Conservation (phyloP, 2,888 invertebrate genomes). For the Conus canariensis region DNA sequence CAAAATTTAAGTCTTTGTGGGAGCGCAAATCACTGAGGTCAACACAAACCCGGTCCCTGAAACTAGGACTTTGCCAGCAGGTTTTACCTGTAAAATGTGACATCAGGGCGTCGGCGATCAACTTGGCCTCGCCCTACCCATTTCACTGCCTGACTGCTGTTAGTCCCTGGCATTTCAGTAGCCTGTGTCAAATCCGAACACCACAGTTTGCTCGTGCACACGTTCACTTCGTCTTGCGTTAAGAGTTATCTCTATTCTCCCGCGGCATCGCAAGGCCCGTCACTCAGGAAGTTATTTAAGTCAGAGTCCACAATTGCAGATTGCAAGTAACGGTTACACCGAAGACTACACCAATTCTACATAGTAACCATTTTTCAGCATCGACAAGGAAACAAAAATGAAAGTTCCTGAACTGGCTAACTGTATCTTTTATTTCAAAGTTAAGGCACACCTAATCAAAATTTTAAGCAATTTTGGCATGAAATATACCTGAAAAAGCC, state of each 20-base stretch:
- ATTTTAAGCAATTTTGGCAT: too few relatives aligned
- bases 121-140: conserved; percentile 50
- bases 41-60: neutral
- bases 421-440: neutral
- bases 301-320: neutral
- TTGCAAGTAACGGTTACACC: too few relatives aligned
- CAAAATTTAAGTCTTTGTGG: neutral
- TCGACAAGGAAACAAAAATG: neutral
- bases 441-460: neutral
- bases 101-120: conserved; percentile 38
- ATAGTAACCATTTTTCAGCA: neutral
- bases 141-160: neutral
- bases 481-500: too few relatives aligned
- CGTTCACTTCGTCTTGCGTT: neutral
- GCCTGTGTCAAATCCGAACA: too few relatives aligned
- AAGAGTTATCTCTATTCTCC: conserved; percentile 9
- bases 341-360: neutral
- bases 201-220: neutral
- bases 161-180: too few relatives aligned
- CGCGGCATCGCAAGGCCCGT: neutral
- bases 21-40: neutral
- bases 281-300: neutral
- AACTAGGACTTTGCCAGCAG: too few relatives aligned
- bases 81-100: conserved; percentile 52
- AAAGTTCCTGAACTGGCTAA: neutral